phyloP scores from a whole-genome alignment of 1,140 invertebrate species.

The Oncopodura yosiiana region DNA sequence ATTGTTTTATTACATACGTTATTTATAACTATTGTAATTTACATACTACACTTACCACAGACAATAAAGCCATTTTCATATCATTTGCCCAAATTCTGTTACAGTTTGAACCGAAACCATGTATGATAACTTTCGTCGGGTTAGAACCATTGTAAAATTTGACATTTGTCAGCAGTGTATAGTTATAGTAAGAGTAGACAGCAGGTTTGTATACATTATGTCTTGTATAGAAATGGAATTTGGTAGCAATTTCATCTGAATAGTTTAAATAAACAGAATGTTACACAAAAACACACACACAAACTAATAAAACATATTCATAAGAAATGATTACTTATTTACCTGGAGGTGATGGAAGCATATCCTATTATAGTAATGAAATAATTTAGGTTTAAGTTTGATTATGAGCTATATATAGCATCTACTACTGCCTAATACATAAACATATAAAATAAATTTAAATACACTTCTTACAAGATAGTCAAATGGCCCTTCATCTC shows the following conservation, averaged over 20 bases:
- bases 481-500: slow-evolving; percentile 79
- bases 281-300: too few relatives aligned
- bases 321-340: too few relatives aligned
- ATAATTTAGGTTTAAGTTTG: too few relatives aligned
- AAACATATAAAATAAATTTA: background rate
- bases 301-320: too few relatives aligned
- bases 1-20: background rate
- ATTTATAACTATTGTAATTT: background rate
- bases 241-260: slow-evolving; percentile 72
- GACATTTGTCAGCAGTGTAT: slow-evolving; percentile 38
- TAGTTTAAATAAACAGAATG: too few relatives aligned
- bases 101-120: slow-evolving; percentile 86
- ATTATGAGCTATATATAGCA: too few relatives aligned
- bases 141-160: slow-evolving; percentile 43
- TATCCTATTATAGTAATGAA: too few relatives aligned
- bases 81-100: slow-evolving; percentile 84
- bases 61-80: slow-evolving; percentile 79
- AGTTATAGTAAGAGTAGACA: slow-evolving; percentile 47
- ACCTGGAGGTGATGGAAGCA: slow-evolving; percentile 70
- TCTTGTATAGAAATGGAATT: slow-evolving; percentile 45
- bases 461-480: slow-evolving; percentile 71
- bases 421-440: too few relatives aligned
- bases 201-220: slow-evolving; percentile 37
- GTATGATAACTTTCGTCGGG: slow-evolving; percentile 83
- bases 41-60: slow-evolving; percentile 52